Conservation (phyloP, 2,888 invertebrate genomes). For the Nemotelus nigrinus region DNA sequence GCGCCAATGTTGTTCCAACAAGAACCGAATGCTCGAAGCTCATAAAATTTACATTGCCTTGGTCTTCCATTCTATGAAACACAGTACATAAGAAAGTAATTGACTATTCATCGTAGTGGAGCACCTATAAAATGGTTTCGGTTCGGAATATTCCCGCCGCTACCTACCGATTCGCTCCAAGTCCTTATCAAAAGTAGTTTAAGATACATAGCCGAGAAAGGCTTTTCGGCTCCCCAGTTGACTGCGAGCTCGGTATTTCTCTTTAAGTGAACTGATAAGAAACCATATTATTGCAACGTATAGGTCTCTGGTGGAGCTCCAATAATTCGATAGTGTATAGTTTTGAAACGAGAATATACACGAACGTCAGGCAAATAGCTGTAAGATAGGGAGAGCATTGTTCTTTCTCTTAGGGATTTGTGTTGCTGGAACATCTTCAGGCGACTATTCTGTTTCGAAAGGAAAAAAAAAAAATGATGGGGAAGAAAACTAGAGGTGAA, state of each 20-base stretch:
- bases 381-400: too few species aligned
- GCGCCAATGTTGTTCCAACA: too few species aligned
- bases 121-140: constrained; percentile 42
- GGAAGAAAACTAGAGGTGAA: too few species aligned
- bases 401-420: too few species aligned
- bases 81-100: constrained; percentile 43
- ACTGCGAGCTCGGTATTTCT: constrained; percentile 21
- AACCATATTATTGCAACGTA: constrained; percentile 33
- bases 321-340: background rate
- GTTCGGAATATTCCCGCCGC: constrained; percentile 16
- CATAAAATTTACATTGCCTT: background rate
- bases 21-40: background rate
- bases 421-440: too few species aligned
- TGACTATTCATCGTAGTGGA: constrained; percentile 38
- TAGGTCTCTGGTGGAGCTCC: background rate
- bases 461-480: too few species aligned
- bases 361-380: too few species aligned
- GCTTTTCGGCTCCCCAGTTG: constrained; percentile 10
- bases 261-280: constrained; percentile 43
- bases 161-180: constrained; percentile 6
- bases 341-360: background rate
- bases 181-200: constrained; percentile 42
- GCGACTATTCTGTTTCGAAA: too few species aligned
- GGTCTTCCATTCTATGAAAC: background rate
- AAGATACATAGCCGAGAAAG: constrained; percentile 27